Evolutionary conservation across 1,140 invertebrate genomes (phyloP).

Genomic region (Rhysida immarginata): DNA sequence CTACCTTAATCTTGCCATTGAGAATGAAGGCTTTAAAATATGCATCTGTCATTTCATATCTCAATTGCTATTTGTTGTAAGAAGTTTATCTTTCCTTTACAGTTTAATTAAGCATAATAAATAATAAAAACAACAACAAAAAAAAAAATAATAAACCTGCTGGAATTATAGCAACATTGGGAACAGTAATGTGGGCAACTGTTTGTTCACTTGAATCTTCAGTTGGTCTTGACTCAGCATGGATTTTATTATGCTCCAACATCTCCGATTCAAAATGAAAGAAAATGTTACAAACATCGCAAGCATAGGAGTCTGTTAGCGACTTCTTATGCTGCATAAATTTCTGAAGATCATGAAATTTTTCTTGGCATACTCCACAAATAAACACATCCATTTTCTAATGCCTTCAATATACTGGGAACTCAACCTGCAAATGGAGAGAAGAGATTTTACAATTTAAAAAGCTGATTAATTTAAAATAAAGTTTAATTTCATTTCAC

Average conservation of each 20-base stretch:
- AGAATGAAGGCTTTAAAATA: no score
- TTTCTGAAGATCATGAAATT: not conserved
- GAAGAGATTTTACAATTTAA: no score
- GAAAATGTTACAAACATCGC: not conserved
- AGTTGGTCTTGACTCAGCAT: not conserved
- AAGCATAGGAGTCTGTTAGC: not conserved
- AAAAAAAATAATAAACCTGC: conserved; percentile 1
- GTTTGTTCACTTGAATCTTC: not conserved
- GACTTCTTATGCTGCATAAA: conserved; percentile 2
- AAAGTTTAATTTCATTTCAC: no score
- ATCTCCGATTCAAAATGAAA: not conserved
- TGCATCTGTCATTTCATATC: no score
- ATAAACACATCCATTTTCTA: conserved; percentile 7
- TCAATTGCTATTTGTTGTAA: no score
- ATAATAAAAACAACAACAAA: not conserved
- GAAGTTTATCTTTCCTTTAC: no score
- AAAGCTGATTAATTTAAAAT: no score
- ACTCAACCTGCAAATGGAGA: no score
- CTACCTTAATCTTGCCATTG: no score
- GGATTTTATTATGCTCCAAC: not conserved
- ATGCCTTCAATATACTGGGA: no score
- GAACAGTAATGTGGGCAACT: not conserved
- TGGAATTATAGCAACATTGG: not conserved
- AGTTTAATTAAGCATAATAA: not conserved
- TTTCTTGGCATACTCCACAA: conserved; percentile 1